Evolutionary conservation across 2,113 vertebrate genomes (phyloP).

Genomic region (Trematocara marginatum): DNA sequence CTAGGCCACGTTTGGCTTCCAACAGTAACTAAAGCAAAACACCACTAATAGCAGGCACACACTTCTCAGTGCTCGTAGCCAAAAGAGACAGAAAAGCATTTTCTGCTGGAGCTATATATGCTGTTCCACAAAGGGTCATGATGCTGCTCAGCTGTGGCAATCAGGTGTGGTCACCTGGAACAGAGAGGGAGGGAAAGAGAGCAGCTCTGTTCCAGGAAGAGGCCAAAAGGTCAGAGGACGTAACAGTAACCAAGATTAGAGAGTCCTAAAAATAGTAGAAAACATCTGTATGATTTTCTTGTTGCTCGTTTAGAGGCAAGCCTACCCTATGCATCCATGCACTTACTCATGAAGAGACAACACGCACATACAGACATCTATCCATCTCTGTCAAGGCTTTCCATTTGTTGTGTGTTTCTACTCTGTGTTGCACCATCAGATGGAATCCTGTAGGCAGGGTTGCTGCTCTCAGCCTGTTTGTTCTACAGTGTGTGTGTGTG

Average conservation of each 20-base stretch:
- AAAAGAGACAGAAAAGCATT: too few relatives aligned
- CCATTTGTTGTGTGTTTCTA: not conserved
- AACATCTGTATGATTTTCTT: not conserved
- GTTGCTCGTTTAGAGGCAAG: not conserved
- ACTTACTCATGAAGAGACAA: not conserved
- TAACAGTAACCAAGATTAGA: not conserved
- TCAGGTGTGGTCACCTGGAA: not conserved
- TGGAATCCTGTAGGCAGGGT: not conserved
- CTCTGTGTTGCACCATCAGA: not conserved
- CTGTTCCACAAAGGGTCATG: not conserved
- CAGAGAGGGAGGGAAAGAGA: not conserved
- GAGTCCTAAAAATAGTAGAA: not conserved
- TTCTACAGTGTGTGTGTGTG: not conserved
- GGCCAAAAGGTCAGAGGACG: not conserved
- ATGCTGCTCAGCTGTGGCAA: not conserved
- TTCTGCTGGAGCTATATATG: not conserved
- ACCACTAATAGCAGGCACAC: not conserved
- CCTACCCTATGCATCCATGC: not conserved
- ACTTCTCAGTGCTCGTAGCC: not conserved
- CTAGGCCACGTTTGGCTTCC: not conserved
- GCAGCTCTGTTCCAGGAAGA: not conserved
- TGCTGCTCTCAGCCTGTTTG: not conserved
- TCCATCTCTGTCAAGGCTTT: not conserved
- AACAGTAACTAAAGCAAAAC: not conserved
- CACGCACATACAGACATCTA: not conserved